Conservation (phyloP, 2,113 vertebrate species). For the Alosa alosa region DNA sequence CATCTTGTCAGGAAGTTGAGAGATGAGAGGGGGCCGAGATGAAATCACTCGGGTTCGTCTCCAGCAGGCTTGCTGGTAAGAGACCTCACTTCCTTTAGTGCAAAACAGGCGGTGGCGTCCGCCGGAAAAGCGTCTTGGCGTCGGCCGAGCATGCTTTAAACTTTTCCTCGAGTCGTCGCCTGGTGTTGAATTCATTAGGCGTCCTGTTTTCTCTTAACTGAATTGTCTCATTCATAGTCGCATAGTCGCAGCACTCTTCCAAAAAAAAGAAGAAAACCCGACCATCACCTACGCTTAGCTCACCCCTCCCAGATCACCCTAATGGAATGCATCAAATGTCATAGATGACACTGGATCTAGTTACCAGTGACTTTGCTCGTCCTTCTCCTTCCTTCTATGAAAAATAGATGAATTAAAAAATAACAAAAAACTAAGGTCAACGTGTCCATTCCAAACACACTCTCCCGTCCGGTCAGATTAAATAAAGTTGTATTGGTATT, state of each 20-base stretch:
- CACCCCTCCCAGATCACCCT: neutral
- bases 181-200: neutral
- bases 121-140: no score
- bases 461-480: neutral
- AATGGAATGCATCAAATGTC: neutral
- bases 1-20: conserved; percentile 65
- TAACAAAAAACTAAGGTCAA: neutral
- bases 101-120: neutral
- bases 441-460: neutral
- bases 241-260: neutral
- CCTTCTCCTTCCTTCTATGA: neutral
- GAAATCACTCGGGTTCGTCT: conserved; percentile 61
- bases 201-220: neutral
- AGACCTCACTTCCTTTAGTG: conserved; percentile 55
- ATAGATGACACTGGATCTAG: neutral
- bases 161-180: neutral
- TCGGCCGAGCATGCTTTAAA: no score
- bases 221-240: neutral
- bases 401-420: neutral
- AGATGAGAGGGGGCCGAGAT: conserved; percentile 66
- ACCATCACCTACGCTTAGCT: neutral
- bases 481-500: neutral
- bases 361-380: neutral
- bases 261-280: neutral
- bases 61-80: conserved; percentile 51